Evolutionary conservation across 2,888 invertebrate species (phyloP).

Genomic region (Sinodicranocentrus sp.): DNA sequence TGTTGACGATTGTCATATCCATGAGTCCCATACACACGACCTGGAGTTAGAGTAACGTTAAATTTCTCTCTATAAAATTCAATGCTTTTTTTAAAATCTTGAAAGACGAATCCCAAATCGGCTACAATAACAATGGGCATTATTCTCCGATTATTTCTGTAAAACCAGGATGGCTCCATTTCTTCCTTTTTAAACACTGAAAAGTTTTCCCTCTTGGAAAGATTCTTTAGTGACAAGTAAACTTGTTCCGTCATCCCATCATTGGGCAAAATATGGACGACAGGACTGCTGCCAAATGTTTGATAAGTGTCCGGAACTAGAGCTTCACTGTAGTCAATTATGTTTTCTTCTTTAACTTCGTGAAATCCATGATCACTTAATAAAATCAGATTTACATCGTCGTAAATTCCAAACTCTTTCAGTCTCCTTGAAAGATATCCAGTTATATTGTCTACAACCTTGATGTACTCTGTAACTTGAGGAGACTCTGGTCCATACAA

Average conservation of each 20-base stretch:
- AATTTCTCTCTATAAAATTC: constrained; percentile 79
- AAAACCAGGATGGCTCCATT: constrained; percentile 82
- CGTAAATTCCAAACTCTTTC: constrained; percentile 79
- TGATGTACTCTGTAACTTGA: constrained; percentile 77
- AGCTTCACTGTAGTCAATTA: constrained; percentile 81
- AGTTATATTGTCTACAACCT: constrained; percentile 79
- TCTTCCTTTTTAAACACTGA: constrained; percentile 82
- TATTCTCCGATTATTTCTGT: constrained; percentile 82
- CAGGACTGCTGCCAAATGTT: constrained; percentile 81
- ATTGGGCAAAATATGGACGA: constrained; percentile 82
- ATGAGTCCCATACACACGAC: constrained; percentile 82
- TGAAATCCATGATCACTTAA: constrained; percentile 87
- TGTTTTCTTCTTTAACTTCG: constrained; percentile 80
- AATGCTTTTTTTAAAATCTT: constrained; percentile 80
- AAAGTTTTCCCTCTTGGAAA: constrained; percentile 79
- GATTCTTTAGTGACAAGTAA: constrained; percentile 79
- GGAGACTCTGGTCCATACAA: constrained; percentile 81
- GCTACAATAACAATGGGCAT: constrained; percentile 83
- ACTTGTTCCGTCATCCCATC: constrained; percentile 78
- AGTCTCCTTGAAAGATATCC: constrained; percentile 81
- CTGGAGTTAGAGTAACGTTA: constrained; percentile 79
- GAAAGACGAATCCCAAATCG: constrained; percentile 82
- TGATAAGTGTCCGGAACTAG: constrained; percentile 80
- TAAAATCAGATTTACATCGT: constrained; percentile 83
- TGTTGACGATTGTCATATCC: constrained; percentile 83